A percentile compares a stretch with the other conserved stretches of the same genome.
These are phyloP conservation scores for Herpetotheres cachinnans DNA, from an alignment of 2,113 vertebrate species.

Conservation along the genomic window DNA sequence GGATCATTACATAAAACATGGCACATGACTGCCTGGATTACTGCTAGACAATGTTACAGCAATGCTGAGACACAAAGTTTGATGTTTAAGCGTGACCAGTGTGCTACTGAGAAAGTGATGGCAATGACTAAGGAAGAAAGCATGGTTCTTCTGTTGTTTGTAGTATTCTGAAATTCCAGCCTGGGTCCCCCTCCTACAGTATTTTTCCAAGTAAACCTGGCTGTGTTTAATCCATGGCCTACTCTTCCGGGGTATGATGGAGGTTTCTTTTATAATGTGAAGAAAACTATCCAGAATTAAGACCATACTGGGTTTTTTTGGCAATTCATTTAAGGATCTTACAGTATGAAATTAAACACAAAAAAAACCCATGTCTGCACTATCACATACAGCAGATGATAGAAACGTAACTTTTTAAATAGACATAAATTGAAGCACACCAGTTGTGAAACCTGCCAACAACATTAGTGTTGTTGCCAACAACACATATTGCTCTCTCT, in stretches of 20 bases:
- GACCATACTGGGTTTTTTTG: neutral
- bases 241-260: neutral
- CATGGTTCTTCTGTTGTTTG: neutral
- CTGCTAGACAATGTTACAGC: neutral
- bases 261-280: neutral
- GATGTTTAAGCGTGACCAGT: neutral
- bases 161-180: neutral
- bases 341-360: neutral
- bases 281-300: neutral
- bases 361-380: neutral
- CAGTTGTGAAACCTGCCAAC: neutral
- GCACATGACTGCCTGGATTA: conserved; percentile 24
- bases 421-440: neutral
- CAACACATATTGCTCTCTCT: too few relatives aligned
- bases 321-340: neutral
- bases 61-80: neutral
- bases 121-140: neutral
- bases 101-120: neutral
- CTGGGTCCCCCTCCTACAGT: neutral
- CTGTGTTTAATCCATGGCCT: neutral
- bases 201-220: neutral
- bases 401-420: neutral
- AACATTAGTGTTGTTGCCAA: neutral
- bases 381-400: neutral
- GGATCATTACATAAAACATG: conserved; percentile 18